Conservation (phyloP, 1,140 invertebrate genomes). For the Drosophila littoralis region DNA sequence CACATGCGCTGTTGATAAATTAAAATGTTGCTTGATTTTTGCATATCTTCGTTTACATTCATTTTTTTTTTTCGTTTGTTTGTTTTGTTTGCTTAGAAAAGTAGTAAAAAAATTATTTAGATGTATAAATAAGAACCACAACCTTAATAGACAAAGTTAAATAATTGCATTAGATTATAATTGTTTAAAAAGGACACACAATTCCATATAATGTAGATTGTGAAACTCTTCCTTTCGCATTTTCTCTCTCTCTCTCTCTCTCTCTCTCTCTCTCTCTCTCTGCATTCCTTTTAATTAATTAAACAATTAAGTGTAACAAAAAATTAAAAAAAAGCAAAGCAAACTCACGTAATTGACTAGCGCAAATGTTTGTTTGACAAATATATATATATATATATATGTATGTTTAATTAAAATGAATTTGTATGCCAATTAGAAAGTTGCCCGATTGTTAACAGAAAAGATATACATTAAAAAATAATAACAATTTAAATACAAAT, state of each 20-base stretch:
- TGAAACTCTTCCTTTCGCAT: slow-evolving; percentile 14
- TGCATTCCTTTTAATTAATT: slow-evolving; percentile 1
- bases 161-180: slow-evolving; percentile 67
- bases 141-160: slow-evolving; percentile 76
- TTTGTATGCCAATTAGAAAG: slow-evolving; percentile 55
- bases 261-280: not conserved
- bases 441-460: slow-evolving; percentile 41
- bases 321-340: slow-evolving; percentile 51
- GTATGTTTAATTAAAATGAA: slow-evolving; percentile 27
- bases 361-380: slow-evolving; percentile 49
- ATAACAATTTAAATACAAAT: slow-evolving; percentile 44
- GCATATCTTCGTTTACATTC: slow-evolving; percentile 14
- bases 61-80: slow-evolving; percentile 33
- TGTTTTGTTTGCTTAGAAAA: slow-evolving; percentile 66
- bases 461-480: slow-evolving; percentile 30
- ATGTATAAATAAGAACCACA: slow-evolving; percentile 79
- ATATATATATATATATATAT: slow-evolving; percentile 22
- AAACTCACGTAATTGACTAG: slow-evolving; percentile 70
- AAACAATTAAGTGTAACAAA: slow-evolving; percentile 55
- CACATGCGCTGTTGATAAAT: slow-evolving; percentile 83
- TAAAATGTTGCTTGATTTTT: slow-evolving; percentile 57
- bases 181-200: slow-evolving; percentile 53
- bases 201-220: slow-evolving; percentile 34
- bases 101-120: slow-evolving; percentile 70
- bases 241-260: not conserved